These are phyloP conservation scores for Tetramorium simillimum DNA, from an alignment of 1,140 invertebrate genomes.

Conservation along the genomic window DNA sequence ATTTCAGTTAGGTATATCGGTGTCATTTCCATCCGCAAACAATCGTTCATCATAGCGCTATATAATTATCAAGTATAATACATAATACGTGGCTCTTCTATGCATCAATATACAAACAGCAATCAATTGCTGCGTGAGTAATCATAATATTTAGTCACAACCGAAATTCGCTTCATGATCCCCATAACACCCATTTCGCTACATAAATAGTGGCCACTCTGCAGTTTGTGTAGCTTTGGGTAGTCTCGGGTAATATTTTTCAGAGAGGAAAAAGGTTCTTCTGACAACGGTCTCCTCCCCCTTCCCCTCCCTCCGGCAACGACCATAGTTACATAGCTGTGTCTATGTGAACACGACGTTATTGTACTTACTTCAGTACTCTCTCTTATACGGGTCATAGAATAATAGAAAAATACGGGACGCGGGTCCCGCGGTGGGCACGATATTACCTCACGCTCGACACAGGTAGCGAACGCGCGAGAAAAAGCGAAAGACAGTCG, in stretches of 20 bases:
- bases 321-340: slow-evolving; percentile 1
- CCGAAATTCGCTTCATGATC: slow-evolving; percentile 27
- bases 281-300: not conserved
- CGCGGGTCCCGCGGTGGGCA: slow-evolving; percentile 10
- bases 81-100: slow-evolving; percentile 1
- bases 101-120: slow-evolving; percentile 13
- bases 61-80: slow-evolving; percentile 29
- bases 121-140: slow-evolving; percentile 25
- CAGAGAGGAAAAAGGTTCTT: slow-evolving; percentile 11
- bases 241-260: slow-evolving; percentile 33
- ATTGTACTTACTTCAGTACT: slow-evolving; percentile 60
- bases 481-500: slow-evolving; percentile 75
- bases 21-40: slow-evolving; percentile 14
- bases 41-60: slow-evolving; percentile 24
- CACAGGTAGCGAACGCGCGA: slow-evolving; percentile 71
- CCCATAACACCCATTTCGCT: not conserved
- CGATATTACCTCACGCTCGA: slow-evolving; percentile 57
- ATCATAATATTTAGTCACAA: slow-evolving; percentile 26
- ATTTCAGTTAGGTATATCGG: slow-evolving; percentile 26
- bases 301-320: not conserved
- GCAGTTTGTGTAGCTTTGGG: not conserved
- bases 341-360: slow-evolving; percentile 61
- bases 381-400: slow-evolving; percentile 44
- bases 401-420: slow-evolving; percentile 52
- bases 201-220: slow-evolving; percentile 20